Evolutionary conservation across 2,888 invertebrate genomes (phyloP), one percentile per base, ranked within the genome.

Genomic region (Epinotia bilunana): DNA sequence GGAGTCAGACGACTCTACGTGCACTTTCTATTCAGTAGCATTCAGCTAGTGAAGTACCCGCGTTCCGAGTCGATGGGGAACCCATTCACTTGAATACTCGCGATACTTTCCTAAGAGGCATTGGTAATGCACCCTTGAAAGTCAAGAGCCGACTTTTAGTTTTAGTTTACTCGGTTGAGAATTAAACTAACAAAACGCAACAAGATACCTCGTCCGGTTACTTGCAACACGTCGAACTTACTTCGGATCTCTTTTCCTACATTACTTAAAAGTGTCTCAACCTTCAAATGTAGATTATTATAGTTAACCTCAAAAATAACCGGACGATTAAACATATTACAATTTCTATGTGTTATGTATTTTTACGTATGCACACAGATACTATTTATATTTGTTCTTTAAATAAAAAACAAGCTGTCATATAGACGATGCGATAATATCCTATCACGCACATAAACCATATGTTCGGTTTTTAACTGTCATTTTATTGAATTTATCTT

Each of bases 11-110:
- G 39, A 46, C 43, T 13, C 60, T 75, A 76, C 70, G 69, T 79
- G 80, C 79, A 81, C 80, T 80, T 81, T 81, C 81, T 80, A 82
- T 78, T 77, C 79, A 80, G 79, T 80, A 81, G 81, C 81, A 71
- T 78, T 77, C 75, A 68, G 62, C 28, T 75, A 75, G 75, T 75
- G 75, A 61, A 60, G 75, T 62, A 49, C 53, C n/a, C 39, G 33
- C 16, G 60, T 71, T 61, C 39, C 43, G 70, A 71, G 46, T 53
- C 61, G 62, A 71, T 62, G 49, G 46, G 18, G 49, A 49, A 62
- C 61, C 60, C 60, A 53, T 61, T 71, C 39, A 62, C 61, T 71
- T 46, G 62, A 53, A 53, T 70, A 46, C 39, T 71, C 62, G 69
- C 67, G 39, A 57, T 68, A 57, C 58, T 69, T 69, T 46, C 69